These are phyloP conservation scores for Acanthopagrus latus DNA, from an alignment of 2,797 vertebrate species.

Conservation along the genomic window DNA sequence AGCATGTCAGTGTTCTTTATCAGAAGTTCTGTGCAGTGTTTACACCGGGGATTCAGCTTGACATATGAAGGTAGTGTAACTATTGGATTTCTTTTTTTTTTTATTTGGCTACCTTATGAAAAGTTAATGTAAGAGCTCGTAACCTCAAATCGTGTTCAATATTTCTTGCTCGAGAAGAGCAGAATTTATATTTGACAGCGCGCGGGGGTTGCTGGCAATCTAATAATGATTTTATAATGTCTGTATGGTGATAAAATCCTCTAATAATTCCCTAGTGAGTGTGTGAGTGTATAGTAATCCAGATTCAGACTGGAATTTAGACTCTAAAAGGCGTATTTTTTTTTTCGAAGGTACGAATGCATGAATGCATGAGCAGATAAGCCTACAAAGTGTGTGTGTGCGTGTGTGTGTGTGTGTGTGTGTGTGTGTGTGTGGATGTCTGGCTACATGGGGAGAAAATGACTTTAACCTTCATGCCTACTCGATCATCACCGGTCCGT, in stretches of 20 bases:
- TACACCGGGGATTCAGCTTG: slow-evolving; percentile 22
- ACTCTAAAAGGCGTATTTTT: slow-evolving; percentile 33
- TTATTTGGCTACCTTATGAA: slow-evolving; percentile 41
- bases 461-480: slow-evolving; percentile 85
- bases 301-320: slow-evolving; percentile 27
- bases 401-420: slow-evolving; percentile 2
- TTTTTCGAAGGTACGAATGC: slow-evolving; percentile 33
- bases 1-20: slow-evolving; percentile 22
- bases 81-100: slow-evolving; percentile 38
- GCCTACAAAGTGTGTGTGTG: slow-evolving; percentile 3
- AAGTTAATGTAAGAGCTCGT: slow-evolving; percentile 42
- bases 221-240: slow-evolving; percentile 5
- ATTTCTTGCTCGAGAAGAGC: slow-evolving; percentile 11
- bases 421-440: slow-evolving; percentile 27
- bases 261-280: background rate
- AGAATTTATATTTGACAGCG: slow-evolving; percentile 1
- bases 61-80: slow-evolving; percentile 37
- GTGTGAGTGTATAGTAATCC: slow-evolving; percentile 6
- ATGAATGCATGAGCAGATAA: slow-evolving; percentile 45
- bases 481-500: slow-evolving; percentile 76
- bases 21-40: slow-evolving; percentile 11
- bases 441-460: slow-evolving; percentile 73
- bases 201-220: background rate
- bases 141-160: background rate
- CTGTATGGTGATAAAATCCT: background rate